Percentiles rank a stretch among this genome's conserved stretches.
Evolutionary conservation across 2,113 vertebrate genomes (phyloP).

Genomic region (Callocephalon fimbriatum): DNA sequence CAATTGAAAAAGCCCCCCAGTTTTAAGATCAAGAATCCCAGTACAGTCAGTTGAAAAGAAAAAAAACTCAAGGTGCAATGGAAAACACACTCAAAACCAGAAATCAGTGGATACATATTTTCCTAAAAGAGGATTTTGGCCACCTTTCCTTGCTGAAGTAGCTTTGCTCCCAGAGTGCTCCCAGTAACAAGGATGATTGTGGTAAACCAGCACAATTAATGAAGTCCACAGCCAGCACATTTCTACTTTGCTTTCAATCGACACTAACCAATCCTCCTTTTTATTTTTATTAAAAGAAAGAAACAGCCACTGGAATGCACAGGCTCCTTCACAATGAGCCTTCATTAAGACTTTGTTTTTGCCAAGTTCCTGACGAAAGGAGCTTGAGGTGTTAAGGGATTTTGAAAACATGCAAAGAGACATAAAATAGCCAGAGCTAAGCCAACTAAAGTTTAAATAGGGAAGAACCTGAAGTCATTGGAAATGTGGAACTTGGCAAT

Average conservation of each 20-base stretch:
- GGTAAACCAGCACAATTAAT: not conserved
- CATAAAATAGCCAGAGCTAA: not conserved
- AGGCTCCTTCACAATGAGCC: not conserved
- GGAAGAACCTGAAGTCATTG: constrained; percentile 37
- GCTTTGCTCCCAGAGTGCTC: not conserved
- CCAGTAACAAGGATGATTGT: not conserved
- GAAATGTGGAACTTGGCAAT: constrained; percentile 36
- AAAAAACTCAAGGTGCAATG: not conserved
- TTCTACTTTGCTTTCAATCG: not conserved
- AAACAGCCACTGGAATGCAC: not conserved
- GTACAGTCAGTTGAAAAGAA: not conserved
- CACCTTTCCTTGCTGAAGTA: not conserved
- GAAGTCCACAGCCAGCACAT: not conserved
- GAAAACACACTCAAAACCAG: not conserved
- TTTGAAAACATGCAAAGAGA: constrained; percentile 23
- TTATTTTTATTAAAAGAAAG: not conserved
- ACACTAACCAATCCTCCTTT: not conserved
- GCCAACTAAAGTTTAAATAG: not conserved
- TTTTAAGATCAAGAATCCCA: not conserved
- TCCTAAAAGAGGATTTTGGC: not conserved
- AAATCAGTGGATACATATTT: not conserved
- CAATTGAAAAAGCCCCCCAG: not conserved
- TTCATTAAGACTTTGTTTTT: constrained; percentile 56
- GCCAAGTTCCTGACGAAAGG: not conserved
- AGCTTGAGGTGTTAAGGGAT: not conserved